These are phyloP conservation scores for Antheraea pernyi DNA, from an alignment of 1,140 invertebrate genomes.

Conservation along the genomic window DNA sequence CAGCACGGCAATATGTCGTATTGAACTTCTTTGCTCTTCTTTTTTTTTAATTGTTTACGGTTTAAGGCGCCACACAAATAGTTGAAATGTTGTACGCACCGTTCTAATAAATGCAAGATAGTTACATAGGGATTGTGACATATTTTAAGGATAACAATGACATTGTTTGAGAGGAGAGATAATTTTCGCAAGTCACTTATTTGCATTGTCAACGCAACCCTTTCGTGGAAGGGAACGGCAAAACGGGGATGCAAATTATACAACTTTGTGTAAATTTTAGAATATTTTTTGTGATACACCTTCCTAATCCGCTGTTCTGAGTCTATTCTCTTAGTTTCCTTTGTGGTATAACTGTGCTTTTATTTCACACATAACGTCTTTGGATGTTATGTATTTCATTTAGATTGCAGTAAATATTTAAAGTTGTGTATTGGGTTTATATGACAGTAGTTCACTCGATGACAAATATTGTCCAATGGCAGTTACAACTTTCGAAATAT, in stretches of 20 bases:
- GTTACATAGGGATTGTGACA: neutral
- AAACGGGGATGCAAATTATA: neutral
- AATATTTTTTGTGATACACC: neutral
- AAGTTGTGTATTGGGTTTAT: no score
- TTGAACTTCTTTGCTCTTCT: no score
- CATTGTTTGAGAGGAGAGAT: neutral
- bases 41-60: no score
- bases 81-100: neutral
- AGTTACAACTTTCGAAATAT: no score
- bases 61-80: no score
- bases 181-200: conserved; percentile 2
- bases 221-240: neutral
- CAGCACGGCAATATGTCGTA: no score
- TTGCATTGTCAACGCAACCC: conserved; percentile 1
- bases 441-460: no score
- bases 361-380: no score
- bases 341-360: neutral
- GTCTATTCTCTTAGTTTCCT: neutral
- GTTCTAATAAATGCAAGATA: neutral
- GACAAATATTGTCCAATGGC: no score
- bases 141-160: neutral
- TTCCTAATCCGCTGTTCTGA: neutral
- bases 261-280: neutral
- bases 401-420: no score
- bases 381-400: no score